Evolutionary conservation across 2,797 vertebrate species (phyloP), one percentile per base, ranked within the genome.

Genomic region (Anolis apletophallus): DNA sequence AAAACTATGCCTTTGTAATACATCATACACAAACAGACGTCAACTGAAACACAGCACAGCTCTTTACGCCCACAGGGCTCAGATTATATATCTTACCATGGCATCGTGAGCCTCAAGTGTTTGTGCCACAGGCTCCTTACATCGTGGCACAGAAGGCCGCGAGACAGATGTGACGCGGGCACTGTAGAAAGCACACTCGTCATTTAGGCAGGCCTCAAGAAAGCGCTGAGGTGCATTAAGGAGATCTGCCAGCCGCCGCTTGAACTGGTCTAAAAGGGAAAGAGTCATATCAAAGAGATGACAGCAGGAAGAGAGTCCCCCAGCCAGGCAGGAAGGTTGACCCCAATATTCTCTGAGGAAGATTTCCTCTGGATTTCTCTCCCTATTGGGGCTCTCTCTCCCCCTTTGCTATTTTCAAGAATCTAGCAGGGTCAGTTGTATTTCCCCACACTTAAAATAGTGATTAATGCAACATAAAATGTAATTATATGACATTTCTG

Each of bases 131-230:
- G 96, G 96, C 73, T 96, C 93, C 69, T 83, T 85, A 88, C 89
- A 72, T 23, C 94, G 88, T 32, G 50, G 34, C 23, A 77, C 77
- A 0, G 80, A 88, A 3, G 78, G 29, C 46, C 69, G 87, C 21
- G 79, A 77, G 50, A n/a, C 21, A 46, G 61, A 12, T 3, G 26
- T 17, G 21, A 67, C 64, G 40, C 90, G 91, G 74, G 95, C 88
- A 11, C 93, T 93, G 69, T 96, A 96, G 88, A 96, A 96, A 87
- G 95, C 95, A 77, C 95, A 96, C 57, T 96, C 96, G 0, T 95
- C 94, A 1, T 96, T 95, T 26, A 96, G 91, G 52, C 92, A 87
- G 46, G 90, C 87, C 84, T 96, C 95, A 0, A 93, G 91, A 88
- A 95, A 95, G 69, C 87, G 81, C 54, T 90, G 90, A 78, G 92